These are phyloP conservation scores for Takifugu ocellatus DNA, from an alignment of 2,797 vertebrate genomes.

Conservation along the genomic window DNA sequence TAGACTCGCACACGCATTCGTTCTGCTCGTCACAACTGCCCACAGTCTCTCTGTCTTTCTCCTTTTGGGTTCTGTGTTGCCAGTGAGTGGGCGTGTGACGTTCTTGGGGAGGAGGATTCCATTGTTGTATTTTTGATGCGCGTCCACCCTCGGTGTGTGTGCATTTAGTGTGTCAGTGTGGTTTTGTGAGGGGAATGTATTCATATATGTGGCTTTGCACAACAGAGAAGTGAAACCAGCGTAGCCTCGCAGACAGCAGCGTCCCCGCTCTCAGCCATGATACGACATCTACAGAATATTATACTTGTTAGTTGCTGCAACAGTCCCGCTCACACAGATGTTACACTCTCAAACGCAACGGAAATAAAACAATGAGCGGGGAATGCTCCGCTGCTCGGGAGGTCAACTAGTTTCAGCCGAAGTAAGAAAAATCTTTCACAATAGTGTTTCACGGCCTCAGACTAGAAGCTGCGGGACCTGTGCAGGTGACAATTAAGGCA, in stretches of 20 bases:
- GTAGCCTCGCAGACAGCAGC: conserved; percentile 44
- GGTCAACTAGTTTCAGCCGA: too few species aligned
- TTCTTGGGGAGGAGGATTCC: conserved; percentile 61
- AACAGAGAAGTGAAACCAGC: conserved; percentile 67
- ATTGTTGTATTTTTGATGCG: conserved; percentile 52
- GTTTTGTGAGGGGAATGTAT: conserved; percentile 24
- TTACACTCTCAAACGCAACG: conserved; percentile 14
- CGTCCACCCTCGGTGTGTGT: conserved; percentile 29
- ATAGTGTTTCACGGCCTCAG: conserved; percentile 32
- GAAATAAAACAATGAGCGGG: conserved; percentile 27
- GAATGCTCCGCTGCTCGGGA: conserved; percentile 37
- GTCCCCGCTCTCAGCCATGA: conserved; percentile 35
- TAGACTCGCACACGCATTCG: conserved; percentile 63
- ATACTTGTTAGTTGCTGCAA: conserved; percentile 12
- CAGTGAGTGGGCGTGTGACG: conserved; percentile 63
- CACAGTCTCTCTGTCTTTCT: conserved; percentile 14
- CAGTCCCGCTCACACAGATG: not conserved
- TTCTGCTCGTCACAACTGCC: conserved; percentile 50
- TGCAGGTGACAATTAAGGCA: conserved; percentile 13
- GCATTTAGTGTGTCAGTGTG: conserved; percentile 8
- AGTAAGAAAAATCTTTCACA: not conserved
- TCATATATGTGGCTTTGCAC: conserved; percentile 50
- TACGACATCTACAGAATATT: conserved; percentile 30
- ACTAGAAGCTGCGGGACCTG: conserved; percentile 8
- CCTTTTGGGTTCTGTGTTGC: conserved; percentile 30